Base-by-base conservation (phyloP, 2,797 vertebrate species). In the Dromococcyx pavoninus region DNA sequence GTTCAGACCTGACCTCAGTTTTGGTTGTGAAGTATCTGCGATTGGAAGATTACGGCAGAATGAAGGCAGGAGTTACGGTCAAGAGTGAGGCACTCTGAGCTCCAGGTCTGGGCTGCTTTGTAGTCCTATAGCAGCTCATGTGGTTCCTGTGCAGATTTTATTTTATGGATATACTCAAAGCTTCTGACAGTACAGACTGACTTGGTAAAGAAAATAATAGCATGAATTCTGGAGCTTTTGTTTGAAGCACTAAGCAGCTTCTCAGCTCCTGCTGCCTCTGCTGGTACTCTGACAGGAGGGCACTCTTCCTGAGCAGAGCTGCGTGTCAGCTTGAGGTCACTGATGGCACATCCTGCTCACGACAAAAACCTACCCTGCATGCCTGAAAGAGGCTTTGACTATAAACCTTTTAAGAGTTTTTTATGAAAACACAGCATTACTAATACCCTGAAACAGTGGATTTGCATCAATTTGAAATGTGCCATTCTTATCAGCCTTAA, bases 361-460 rank as follows among this genome's bases (percentile, higher is more conserved):
- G 91, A 88, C 87, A 89, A 91, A 94, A 94, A 64, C 69, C 75
- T 71, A 35, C 82, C 78, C 79, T 88, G 85, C 73, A n/a, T 84
- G 91, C 91, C 88, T 88, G 88, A 83, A 87, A 96, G 91, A 83
- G 86, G 76, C 95, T 94, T 94, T 92, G 70, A 78, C 76, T 94
- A 89, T 91, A 91, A 95, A 86, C 62, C 85, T 91, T 93, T 91
- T 88, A 91, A 64, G 79, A 83, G 84, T 50, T 94, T 94, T 84
- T 95, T 89, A 89, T 91, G 71, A 89, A 88, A 93, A 93, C 70
- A 90, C 64, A 79, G 84, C 5, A 0, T 91, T 91, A 61, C 88
- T 91, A 95, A 95, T 95, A 74, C 72, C 30, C 67, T 4, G 1
- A 81, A 97, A 88, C 53, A 93, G 77, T 88, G 86, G 82, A 61